phyloP scores from a whole-genome alignment of 2,888 invertebrate species.

The Trachelus iudaicus region DNA sequence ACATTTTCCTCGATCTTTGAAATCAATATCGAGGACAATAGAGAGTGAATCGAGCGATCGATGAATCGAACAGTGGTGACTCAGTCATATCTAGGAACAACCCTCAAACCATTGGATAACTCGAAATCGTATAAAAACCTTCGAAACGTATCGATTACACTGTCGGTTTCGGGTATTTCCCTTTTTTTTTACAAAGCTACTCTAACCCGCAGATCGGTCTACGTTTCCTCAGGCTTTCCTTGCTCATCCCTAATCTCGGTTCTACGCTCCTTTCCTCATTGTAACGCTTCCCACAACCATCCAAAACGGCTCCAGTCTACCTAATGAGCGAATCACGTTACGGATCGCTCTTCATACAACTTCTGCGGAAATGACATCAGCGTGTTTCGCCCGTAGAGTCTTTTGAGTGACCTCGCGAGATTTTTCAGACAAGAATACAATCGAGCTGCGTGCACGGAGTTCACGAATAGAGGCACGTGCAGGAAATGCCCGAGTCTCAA shows the following conservation, averaged over 20 bases:
- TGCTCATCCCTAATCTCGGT: not conserved
- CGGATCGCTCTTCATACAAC: slow-evolving; percentile 29
- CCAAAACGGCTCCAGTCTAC: not conserved
- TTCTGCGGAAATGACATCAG: slow-evolving; percentile 39
- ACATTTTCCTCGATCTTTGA: not conserved
- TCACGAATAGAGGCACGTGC: slow-evolving; percentile 7
- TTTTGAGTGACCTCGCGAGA: not conserved
- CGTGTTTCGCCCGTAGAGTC: slow-evolving; percentile 12
- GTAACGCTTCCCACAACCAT: not conserved
- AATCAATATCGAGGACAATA: not conserved
- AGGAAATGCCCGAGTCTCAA: not conserved
- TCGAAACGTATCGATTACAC: slow-evolving; percentile 24
- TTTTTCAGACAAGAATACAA: not conserved
- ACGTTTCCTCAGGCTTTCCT: not conserved
- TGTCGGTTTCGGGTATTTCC: slow-evolving; percentile 11
- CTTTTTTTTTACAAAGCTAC: slow-evolving; percentile 4
- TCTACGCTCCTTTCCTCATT: slow-evolving; percentile 3
- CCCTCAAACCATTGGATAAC: slow-evolving; percentile 18
- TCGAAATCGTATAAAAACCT: slow-evolving; percentile 21
- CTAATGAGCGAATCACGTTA: slow-evolving; percentile 44
- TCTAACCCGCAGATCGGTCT: not conserved
- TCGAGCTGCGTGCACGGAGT: not conserved
- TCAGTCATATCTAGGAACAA: slow-evolving; percentile 6
- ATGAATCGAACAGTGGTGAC: slow-evolving; percentile 9
- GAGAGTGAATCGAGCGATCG: not conserved